phyloP scores from a whole-genome alignment of 2,797 vertebrate species.

The Megaceryle alcyon region DNA sequence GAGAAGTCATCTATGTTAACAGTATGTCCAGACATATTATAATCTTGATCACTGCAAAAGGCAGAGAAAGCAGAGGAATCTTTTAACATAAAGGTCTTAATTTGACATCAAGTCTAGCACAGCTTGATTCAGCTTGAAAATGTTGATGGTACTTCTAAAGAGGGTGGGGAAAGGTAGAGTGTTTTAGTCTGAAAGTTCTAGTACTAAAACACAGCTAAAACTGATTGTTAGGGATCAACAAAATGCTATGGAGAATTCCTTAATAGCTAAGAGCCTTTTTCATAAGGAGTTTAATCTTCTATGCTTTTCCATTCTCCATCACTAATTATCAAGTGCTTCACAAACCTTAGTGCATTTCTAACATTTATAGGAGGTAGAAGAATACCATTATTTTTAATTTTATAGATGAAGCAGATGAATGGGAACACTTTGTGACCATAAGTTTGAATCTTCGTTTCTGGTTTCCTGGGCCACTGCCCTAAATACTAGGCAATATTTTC shows the following conservation, averaged over 20 bases:
- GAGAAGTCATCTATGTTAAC: fast-evolving
- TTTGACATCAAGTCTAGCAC: neutral
- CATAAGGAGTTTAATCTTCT: neutral
- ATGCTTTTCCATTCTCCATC: neutral
- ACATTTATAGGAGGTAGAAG: neutral
- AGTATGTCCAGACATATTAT: neutral
- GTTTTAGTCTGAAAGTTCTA: neutral
- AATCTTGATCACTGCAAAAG: neutral
- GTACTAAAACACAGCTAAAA: neutral
- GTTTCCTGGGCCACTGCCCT: neutral
- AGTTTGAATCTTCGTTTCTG: neutral
- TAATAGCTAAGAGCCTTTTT: neutral
- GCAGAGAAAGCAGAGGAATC: neutral
- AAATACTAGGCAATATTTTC: neutral
- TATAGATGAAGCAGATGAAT: neutral
- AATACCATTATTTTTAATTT: neutral
- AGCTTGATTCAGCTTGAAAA: neutral
- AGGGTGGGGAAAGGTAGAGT: neutral
- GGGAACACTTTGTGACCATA: neutral
- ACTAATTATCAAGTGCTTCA: neutral
- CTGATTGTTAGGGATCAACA: neutral
- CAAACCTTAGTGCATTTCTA: neutral
- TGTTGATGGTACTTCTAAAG: neutral
- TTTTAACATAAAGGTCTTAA: neutral
- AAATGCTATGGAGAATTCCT: neutral